Conservation (phyloP, 2,888 invertebrate genomes). For the Willowsia nigromaculata region DNA sequence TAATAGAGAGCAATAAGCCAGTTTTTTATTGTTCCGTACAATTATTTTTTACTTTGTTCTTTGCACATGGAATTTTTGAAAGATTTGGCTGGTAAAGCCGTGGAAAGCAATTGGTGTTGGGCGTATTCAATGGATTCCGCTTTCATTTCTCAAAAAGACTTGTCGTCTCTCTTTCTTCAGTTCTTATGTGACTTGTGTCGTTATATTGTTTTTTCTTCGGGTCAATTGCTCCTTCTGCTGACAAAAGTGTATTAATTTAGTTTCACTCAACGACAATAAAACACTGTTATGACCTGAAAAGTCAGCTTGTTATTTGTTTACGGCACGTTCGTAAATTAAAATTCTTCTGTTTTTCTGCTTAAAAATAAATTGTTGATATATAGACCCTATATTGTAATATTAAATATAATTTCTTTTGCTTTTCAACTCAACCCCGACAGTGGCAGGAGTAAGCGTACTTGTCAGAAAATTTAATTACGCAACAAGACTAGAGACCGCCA, state of each 20-base stretch:
- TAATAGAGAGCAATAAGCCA: not conserved
- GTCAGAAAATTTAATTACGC: slow-evolving; percentile 31
- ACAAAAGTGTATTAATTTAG: not conserved
- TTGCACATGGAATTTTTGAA: no score
- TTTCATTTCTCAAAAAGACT: slow-evolving; percentile 12
- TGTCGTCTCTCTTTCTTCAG: not conserved
- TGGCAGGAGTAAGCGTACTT: not conserved
- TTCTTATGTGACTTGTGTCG: not conserved
- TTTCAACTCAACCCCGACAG: not conserved
- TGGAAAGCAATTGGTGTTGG: slow-evolving; percentile 18
- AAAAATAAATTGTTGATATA: not conserved
- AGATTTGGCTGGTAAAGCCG: no score
- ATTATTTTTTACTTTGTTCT: not conserved
- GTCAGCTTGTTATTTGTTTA: slow-evolving; percentile 20
- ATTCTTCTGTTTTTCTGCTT: not conserved
- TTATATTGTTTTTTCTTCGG: not conserved
- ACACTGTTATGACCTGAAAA: slow-evolving; percentile 7
- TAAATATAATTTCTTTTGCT: not conserved
- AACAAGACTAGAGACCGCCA: not conserved
- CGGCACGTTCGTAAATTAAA: slow-evolving; percentile 26
- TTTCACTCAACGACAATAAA: not conserved
- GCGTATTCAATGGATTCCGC: slow-evolving; percentile 34
- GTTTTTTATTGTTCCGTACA: not conserved
- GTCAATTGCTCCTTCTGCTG: slow-evolving; percentile 10
- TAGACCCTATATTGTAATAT: no score